Conservation (phyloP, 1,140 invertebrate genomes). For the Drosophila persimilis region DNA sequence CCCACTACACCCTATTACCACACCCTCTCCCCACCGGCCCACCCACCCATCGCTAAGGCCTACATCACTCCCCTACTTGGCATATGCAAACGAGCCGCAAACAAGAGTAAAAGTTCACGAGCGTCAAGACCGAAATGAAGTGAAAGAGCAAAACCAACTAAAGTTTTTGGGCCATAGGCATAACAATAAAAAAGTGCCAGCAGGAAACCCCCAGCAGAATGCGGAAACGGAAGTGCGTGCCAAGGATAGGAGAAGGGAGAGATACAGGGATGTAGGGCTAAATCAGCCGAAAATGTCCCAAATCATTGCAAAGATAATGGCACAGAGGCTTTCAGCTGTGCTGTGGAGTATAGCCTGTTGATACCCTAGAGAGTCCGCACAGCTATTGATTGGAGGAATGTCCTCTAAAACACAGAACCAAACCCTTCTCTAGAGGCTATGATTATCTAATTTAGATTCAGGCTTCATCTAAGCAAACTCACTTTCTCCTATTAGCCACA, state of each 20-base stretch:
- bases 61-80: slow-evolving; percentile 40
- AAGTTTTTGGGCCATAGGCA: slow-evolving; percentile 75
- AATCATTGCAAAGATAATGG: slow-evolving; percentile 63
- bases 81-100: slow-evolving; percentile 75
- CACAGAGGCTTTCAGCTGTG: not conserved
- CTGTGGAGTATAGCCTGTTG: slow-evolving; percentile 9
- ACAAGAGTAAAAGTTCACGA: slow-evolving; percentile 45
- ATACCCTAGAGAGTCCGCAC: not conserved
- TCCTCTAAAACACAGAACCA: too few relatives aligned
- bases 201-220: slow-evolving; percentile 50
- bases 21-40: slow-evolving; percentile 1
- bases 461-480: too few relatives aligned
- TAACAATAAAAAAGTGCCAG: slow-evolving; percentile 20
- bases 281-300: slow-evolving; percentile 57
- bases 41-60: slow-evolving; percentile 20
- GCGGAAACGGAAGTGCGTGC: slow-evolving; percentile 76
- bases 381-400: too few relatives aligned
- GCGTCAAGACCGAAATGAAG: slow-evolving; percentile 56
- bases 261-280: slow-evolving; percentile 11
- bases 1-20: slow-evolving; percentile 1
- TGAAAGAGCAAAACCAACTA: slow-evolving; percentile 64
- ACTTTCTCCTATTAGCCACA: too few relatives aligned
- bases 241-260: slow-evolving; percentile 28
- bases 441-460: too few relatives aligned
- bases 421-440: not conserved